Evolutionary conservation across 2,888 invertebrate genomes (phyloP), one percentile per base, ranked within the genome.

Genomic region (Pherbina coryleti): DNA sequence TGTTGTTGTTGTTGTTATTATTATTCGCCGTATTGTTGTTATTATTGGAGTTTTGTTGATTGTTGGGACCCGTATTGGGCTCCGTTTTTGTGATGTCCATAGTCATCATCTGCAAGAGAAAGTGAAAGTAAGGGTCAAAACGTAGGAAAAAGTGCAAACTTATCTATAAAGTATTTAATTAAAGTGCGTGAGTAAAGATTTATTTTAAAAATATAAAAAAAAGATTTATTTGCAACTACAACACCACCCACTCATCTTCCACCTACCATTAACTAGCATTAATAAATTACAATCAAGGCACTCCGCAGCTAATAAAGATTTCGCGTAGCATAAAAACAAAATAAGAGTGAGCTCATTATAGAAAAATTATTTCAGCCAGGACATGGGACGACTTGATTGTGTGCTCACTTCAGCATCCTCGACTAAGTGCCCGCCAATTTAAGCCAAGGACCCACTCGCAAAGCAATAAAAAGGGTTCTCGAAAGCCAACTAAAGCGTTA

Each of bases 21-120:
- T 78, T 80, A 75, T 79, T 82, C 73, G 79, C 82, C 72, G 76
- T 82, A 77, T 79, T 81, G 76, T 80, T 82, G 44, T 79, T 83
- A 81, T 78, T 81, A 81, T 83, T 83, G 71, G 81, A 79, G 75
- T 81, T 82, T 78, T 85, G 84, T 78, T 82, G 84, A 75, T 83
- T 86, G 80, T 85, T 88, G 75, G 90, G 90, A 85, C 90, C 89
- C 85, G 90, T 87, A 73, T 88, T 88, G 89, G 92, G 91, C 90
- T 93, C 93, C 87, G 94, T 93, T 91, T 96, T 96, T 89, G 94
- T 93, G 89, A 95, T 95, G 91, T 96, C 96, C 96, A 96, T 96
- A 92, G 95, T 95, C 93, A 95, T 94, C 93, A 92, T 93, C 89
- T 79, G 1, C 22, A 44, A 66, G 34, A 49, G 9, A 71, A 57